These are phyloP conservation scores for Peromyscus polionotus DNA, from an alignment of 2,113 vertebrate genomes.

Conservation along the genomic window DNA sequence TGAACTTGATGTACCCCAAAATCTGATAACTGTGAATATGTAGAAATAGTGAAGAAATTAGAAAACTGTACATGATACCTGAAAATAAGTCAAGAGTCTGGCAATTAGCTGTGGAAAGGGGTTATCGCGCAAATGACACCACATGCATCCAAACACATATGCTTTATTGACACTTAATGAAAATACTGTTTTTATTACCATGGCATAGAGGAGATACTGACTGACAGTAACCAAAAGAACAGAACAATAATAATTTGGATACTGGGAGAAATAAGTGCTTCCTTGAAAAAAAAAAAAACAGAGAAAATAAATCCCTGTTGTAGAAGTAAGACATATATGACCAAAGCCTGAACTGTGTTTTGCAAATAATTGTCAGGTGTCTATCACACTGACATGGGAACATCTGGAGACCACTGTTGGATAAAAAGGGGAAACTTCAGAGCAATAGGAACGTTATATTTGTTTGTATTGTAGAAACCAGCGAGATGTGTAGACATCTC, in stretches of 20 bases:
- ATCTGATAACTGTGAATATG: neutral
- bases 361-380: slow-evolving; percentile 12
- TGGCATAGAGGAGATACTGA: neutral
- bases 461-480: slow-evolving; percentile 22
- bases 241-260: neutral
- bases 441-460: neutral
- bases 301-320: neutral
- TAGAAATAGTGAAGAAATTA: neutral
- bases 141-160: neutral
- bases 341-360: slow-evolving; percentile 31
- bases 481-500: neutral
- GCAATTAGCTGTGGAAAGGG: neutral
- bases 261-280: slow-evolving; percentile 13
- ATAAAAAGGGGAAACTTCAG: neutral
- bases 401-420: neutral
- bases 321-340: neutral
- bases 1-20: neutral
- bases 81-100: neutral
- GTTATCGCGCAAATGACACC: neutral
- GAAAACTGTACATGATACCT: neutral
- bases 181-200: slow-evolving; percentile 15
- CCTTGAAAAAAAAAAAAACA: neutral
- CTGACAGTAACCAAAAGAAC: slow-evolving; percentile 38
- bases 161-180: slow-evolving; percentile 33
- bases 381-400: neutral